These are phyloP conservation scores for Drosophila mulleri DNA, from an alignment of 2,888 invertebrate species.

Conservation along the genomic window DNA sequence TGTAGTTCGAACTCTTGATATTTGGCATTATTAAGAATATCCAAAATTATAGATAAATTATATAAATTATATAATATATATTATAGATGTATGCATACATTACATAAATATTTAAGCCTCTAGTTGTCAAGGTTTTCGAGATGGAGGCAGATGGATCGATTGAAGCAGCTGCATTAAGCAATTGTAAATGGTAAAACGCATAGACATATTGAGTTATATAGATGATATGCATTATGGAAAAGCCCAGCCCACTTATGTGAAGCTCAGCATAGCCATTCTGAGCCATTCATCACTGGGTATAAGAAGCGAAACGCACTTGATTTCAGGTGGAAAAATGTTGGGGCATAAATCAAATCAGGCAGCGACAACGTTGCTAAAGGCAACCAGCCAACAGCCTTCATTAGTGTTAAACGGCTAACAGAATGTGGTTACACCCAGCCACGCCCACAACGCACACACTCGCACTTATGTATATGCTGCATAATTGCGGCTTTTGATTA, in stretches of 20 bases:
- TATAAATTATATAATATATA: too few relatives aligned
- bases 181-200: background rate
- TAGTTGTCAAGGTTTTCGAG: too few relatives aligned
- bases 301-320: constrained; percentile 10
- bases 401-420: constrained; percentile 60
- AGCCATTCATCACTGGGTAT: background rate
- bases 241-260: too few relatives aligned
- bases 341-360: constrained; percentile 59
- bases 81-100: too few relatives aligned
- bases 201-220: background rate
- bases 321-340: constrained; percentile 49
- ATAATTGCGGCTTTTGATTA: constrained; percentile 72
- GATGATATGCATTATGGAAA: background rate
- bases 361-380: constrained; percentile 39
- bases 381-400: constrained; percentile 53
- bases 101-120: too few relatives aligned
- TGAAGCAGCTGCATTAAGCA: too few relatives aligned
- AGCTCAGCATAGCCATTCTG: background rate
- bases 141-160: too few relatives aligned
- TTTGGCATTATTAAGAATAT: too few relatives aligned
- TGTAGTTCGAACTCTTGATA: too few relatives aligned
- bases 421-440: constrained; percentile 34
- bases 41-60: too few relatives aligned
- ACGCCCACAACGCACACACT: constrained; percentile 1
- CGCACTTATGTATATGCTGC: constrained; percentile 23